Evolutionary conservation across 2,113 vertebrate species (phyloP), one percentile per base, ranked within the genome.

Genomic region (Anolis sagrei): DNA sequence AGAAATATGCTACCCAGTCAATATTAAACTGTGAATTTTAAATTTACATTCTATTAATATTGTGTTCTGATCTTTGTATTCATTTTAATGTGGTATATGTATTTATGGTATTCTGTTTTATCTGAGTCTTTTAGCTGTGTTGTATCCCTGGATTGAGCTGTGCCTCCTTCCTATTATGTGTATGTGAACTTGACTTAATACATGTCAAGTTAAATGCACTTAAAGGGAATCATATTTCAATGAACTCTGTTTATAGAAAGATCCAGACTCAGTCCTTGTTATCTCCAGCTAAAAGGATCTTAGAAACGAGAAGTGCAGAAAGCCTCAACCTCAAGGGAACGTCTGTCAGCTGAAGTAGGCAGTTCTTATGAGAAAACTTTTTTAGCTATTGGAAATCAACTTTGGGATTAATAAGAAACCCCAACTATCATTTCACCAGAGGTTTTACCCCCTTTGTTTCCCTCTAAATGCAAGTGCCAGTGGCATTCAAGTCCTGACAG

Each of bases 131-230:
- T n/a, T n/a, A n/a, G n/a, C n/a, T n/a, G n/a, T n/a, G n/a, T n/a
- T n/a, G n/a, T n/a, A n/a, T n/a, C n/a, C n/a, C n/a, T 0, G 70
- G 34, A 0, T 78, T 4, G 8, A 0, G 0, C 2, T 72, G 1
- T 32, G 44, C 7, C 70, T 32, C 29, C 48, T 0, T 44, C 0
- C 0, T 39, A 0, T 0, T 32, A 62, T 21, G 2, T 77, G 1
- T 18, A 4, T 29, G 23, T 39, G 39, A 34, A 64, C 70, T 61
- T 29, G 49, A 61, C 14, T 61, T 34, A 7, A 23, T 7, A 61
- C 49, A 82, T 1, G 3, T 44, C 62, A 36, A 64, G 84, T n/a
- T 73, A 32, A 32, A 32, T 82, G 23, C 32, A 27, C 21, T 82
- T 58, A 39, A 36, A 58, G 7, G 7, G 13, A 61, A 7, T n/a